Evolutionary conservation across 2,113 vertebrate species (phyloP).

Genomic region (Jaculus jaculus): DNA sequence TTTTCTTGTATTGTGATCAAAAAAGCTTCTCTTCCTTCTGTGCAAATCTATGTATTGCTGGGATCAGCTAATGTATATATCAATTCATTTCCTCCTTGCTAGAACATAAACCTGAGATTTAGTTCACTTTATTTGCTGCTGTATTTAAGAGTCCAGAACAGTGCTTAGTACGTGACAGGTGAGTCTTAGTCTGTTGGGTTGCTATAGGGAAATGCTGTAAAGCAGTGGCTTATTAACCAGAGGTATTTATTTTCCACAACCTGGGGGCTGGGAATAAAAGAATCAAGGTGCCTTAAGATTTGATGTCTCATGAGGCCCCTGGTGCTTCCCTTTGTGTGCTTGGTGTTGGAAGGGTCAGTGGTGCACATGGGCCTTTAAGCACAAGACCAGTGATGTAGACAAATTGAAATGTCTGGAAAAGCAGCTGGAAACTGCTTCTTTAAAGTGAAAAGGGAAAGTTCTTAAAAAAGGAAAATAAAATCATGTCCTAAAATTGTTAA

Average conservation of each 20-base stretch:
- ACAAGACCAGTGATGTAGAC: neutral
- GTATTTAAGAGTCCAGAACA: neutral
- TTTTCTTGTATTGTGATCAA: neutral
- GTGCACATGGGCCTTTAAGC: no score
- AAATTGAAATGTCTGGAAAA: neutral
- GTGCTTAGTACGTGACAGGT: neutral
- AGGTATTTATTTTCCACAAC: neutral
- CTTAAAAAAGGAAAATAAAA: neutral
- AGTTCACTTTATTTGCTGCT: neutral
- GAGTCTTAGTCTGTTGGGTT: neutral
- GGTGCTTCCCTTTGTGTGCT: neutral
- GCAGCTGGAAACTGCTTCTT: neutral
- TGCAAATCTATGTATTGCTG: neutral
- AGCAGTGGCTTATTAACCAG: neutral
- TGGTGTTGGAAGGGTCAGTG: neutral
- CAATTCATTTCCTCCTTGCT: neutral
- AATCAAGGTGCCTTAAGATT: neutral
- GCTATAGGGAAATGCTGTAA: neutral
- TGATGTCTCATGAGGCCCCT: neutral
- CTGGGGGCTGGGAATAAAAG: neutral
- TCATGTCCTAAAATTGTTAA: neutral
- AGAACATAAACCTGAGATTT: neutral
- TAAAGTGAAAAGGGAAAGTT: neutral
- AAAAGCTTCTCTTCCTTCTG: neutral
- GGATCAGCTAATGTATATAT: neutral